phyloP scores from a whole-genome alignment of 1,140 invertebrate genomes.

The Drosophila jambulina region DNA sequence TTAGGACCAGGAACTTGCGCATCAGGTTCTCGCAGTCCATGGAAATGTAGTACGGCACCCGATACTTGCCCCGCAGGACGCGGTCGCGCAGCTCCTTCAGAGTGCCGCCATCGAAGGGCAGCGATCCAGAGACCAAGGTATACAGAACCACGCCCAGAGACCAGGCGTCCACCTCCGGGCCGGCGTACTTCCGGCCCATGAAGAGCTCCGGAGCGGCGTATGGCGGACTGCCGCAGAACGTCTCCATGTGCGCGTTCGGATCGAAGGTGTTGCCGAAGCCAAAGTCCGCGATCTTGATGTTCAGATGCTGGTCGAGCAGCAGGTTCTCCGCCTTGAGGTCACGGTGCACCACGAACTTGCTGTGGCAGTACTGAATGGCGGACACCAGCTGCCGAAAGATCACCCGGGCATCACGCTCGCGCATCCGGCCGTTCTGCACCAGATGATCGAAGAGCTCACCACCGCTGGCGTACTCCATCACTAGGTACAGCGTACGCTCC shows the following conservation, averaged over 20 bases:
- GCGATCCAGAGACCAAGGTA: constrained; percentile 98
- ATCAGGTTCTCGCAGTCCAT: constrained; percentile 99
- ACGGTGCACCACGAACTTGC: constrained; percentile 99
- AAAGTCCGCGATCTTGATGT: constrained; percentile 99
- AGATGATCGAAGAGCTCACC: constrained; percentile 99
- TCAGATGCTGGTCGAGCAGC: constrained; percentile 99
- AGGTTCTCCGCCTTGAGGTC: constrained; percentile 98
- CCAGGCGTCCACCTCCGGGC: constrained; percentile 99
- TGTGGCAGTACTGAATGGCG: constrained; percentile 99
- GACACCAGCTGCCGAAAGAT: constrained; percentile 99
- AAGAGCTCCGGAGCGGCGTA: constrained; percentile 99
- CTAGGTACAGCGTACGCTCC: constrained; percentile 99
- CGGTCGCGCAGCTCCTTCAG: constrained; percentile 98
- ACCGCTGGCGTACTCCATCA: constrained; percentile 99
- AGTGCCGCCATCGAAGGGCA: constrained; percentile 99
- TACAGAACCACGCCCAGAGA: constrained; percentile 99
- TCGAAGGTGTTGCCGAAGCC: constrained; percentile 99
- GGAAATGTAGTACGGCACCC: constrained; percentile 99
- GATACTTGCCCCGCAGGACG: constrained; percentile 98
- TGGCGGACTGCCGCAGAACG: constrained; percentile 99
- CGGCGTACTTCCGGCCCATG: constrained; percentile 99
- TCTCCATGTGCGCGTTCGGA: constrained; percentile 98
- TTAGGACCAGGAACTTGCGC: constrained; percentile 99
- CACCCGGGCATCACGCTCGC: constrained; percentile 99
- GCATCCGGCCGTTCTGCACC: constrained; percentile 99